Conservation (phyloP, 2,797 vertebrate genomes). For the Lithobates pipiens region DNA sequence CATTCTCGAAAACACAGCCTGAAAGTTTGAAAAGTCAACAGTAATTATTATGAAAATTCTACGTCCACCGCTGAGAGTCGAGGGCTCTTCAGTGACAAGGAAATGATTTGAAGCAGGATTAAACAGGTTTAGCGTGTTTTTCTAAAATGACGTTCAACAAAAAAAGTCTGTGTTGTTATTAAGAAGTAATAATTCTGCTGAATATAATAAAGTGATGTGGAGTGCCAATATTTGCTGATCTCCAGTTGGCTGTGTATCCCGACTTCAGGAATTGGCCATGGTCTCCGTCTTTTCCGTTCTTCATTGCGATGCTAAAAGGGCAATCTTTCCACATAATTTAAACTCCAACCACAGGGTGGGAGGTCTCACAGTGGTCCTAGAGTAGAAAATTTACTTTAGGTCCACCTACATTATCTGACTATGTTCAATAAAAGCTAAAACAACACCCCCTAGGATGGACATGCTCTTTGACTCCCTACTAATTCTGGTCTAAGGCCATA, state of each 20-base stretch:
- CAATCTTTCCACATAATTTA: background rate
- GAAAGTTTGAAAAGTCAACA: background rate
- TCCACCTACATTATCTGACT: no score
- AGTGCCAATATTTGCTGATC: background rate
- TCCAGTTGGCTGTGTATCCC: background rate
- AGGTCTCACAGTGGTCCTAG: background rate
- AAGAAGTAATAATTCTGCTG: background rate
- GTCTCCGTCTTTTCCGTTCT: background rate
- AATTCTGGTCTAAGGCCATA: no score
- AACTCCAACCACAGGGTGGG: background rate
- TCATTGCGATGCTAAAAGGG: constrained; percentile 1
- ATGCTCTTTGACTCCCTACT: no score
- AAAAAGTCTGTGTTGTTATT: constrained; percentile 6
- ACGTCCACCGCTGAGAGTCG: background rate
- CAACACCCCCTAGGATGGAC: no score
- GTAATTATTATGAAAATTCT: constrained; percentile 20
- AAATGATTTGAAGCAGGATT: constrained; percentile 30
- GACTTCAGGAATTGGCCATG: constrained; percentile 11
- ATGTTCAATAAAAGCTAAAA: no score
- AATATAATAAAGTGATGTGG: constrained; percentile 33
- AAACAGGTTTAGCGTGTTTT: constrained; percentile 46
- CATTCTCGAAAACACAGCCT: background rate
- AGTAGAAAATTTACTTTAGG: no score
- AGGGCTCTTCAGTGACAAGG: background rate
- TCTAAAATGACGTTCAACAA: constrained; percentile 25